Evolutionary conservation across 2,113 vertebrate genomes (phyloP), one percentile per base, ranked within the genome.

Genomic region (Oncorhynchus masou): DNA sequence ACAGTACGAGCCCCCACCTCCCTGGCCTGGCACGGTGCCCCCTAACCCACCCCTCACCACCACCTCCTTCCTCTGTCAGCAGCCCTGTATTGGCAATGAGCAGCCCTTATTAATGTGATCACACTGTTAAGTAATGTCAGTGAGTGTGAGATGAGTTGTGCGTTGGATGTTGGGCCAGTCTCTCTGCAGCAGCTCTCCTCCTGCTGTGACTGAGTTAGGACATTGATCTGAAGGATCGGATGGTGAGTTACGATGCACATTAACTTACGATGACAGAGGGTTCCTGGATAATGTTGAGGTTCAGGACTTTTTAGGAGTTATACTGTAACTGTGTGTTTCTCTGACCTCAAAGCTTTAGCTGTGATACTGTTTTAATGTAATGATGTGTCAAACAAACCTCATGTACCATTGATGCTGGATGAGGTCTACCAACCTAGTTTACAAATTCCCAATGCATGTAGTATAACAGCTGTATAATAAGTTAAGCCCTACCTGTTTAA

Each of bases 81-180:
- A 74, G 60, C 59, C 75, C 49, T 31, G 49, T 16, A 15, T 45
- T 66, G 71, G 59, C 39, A 75, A 70, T 12, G 31, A 75, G 67
- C 71, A 74, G 71, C 19, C 64, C 69, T 77, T 84, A 85, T 86
- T 86, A 84, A 88, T 85, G 74, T 77, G 86, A 74, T 86, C 80
- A 78, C 51, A 24, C 59, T 64, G 80, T 81, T 75, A 79, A 82
- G 74, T 81, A 88, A 85, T 77, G 83, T 79, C 77, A 80, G 79
- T 70, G 75, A 84, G 76, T 75, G 76, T 74, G 74, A 75, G 71
- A 39, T 83, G 82, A 88, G 71, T 83, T 85, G 84, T 80, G 74
- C 49, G 62, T 60, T 45, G 70, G 49, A 51, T 62, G 67, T 68
- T 75, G 78, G 74, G 64, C 74, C 16, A n/a, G 29, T 69, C 49